Base-by-base conservation (phyloP, 1,140 invertebrate genomes). In the Drosophila santomea region DNA sequence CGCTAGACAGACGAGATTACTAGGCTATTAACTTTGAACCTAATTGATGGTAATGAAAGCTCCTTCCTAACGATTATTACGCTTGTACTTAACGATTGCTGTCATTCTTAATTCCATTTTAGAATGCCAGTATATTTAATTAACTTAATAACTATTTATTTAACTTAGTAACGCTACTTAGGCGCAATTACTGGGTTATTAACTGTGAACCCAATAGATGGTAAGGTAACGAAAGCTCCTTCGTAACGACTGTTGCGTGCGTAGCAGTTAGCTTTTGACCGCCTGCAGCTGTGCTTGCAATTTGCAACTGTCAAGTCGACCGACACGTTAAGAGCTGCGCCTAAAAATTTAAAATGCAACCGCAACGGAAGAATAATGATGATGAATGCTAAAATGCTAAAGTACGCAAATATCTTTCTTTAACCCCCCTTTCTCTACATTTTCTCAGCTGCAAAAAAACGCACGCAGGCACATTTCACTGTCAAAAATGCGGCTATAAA, bases 331-430 rank as follows among this genome's bases (percentile, higher is more conserved):
- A 76, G 78, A 76, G 78, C 58, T 81, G 76, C 51, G 81, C 80
- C 81, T 80, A 68, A 63, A 82, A 78, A 75, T 75, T 74, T 62
- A 78, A 88, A 77, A 59, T 77, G 74, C 74, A 76, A 66, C 73
- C 56, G 56, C 73, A 75, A 48, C 60, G 68, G 66, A 88, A 83
- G 84, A 89, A 59, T 90, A 89, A 89, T 89, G 84, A 89, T 89
- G 85, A 89, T 89, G 84, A 89, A 89, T 78, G 51, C 77, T 84
- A 83, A 89, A 89, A 89, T 78, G 51, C 77, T 84, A 84, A 89
- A 89, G 79, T 89, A 89, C 84, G 80, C 80, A 89, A 89, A 89
- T 89, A 89, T 88, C 84, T 80, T 73, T 80, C 80, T 67, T 88
- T 57, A 69, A 56, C 15, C 15, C 32, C n/a, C 14, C 8, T 8